Base-by-base conservation (phyloP, 1,140 invertebrate species). In the Monochamus saltuarius region DNA sequence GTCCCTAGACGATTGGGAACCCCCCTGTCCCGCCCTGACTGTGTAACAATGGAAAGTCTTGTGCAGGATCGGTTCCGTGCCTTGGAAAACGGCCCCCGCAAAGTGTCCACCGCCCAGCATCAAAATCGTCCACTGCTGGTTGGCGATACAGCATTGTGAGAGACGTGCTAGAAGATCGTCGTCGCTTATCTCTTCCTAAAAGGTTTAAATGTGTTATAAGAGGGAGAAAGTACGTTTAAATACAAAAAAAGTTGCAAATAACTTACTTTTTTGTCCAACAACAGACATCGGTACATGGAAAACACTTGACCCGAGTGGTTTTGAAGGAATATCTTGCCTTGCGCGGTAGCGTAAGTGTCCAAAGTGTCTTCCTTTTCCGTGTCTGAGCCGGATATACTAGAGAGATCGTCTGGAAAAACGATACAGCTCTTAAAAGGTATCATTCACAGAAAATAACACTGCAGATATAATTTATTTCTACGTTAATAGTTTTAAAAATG, bases 1-100 rank as follows among this genome's bases (percentile, higher is more conserved):
- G 73, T 94, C 91, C 46, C 85, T 80, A 3, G 82, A 80, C 36
- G 79, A 81, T 76, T 96, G 92, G 1, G 86, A 81, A 49, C 89
- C 87, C 0, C 92, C 93, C 74, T 94, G 89, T 43, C 92, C 91
- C 0, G 90, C 85, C 47, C 92, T 75, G 0, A 93, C 89, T 4
- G 91, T 91, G 72, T 96, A 96, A 43, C 87, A 87, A 76, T 95
- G 92, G 69, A 92, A 88, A 1, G 92, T 94, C 77, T 95, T 95
- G 72, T 95, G 92, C 2, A 83, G 74, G n/a, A 89, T 67, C 2
- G 83, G 74, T 63, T 84, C 77, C 6, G 75, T 76, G 80, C 87
- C 84, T 70, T 88, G 79, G 79, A 93, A 94, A 36, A 95, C 80
- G 35, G 87, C 90, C 8, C 87, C 91, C 49, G 91, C 91, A 82